Conservation (phyloP, 2,113 vertebrate genomes). For the Hemichromis elongatus region DNA sequence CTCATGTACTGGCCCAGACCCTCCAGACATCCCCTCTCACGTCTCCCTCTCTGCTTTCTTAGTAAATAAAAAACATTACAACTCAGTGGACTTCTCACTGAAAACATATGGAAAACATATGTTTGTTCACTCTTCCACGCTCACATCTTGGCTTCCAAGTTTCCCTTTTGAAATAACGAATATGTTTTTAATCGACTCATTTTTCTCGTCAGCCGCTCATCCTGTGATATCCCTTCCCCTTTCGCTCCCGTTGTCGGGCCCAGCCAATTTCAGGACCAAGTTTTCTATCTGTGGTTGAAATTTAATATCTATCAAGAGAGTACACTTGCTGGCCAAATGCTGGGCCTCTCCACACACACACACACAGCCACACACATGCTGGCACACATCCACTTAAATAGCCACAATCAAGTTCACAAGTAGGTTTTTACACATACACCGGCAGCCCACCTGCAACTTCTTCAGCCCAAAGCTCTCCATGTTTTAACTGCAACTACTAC, state of each 20-base stretch:
- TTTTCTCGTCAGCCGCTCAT: neutral
- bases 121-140: neutral
- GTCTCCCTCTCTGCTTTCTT: slow-evolving; percentile 1
- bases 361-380: neutral
- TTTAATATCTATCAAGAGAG: slow-evolving; percentile 37
- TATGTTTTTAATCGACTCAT: neutral
- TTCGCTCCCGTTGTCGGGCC: neutral
- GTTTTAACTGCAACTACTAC: neutral
- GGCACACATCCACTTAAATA: slow-evolving; percentile 7
- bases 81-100: neutral
- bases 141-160: neutral
- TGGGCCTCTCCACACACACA: neutral
- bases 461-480: slow-evolving; percentile 10
- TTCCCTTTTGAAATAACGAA: neutral
- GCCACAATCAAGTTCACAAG: neutral
- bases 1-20: neutral
- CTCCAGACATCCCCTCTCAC: neutral
- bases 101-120: slow-evolving; percentile 8
- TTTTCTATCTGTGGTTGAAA: slow-evolving; percentile 51
- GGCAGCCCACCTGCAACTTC: slow-evolving; percentile 42
- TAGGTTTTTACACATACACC: neutral
- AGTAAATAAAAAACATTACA: slow-evolving; percentile 15
- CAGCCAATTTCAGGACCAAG: neutral
- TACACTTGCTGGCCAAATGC: neutral
- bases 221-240: neutral